phyloP scores from a whole-genome alignment of 2,113 vertebrate genomes.

The Zosterops pallidus region DNA sequence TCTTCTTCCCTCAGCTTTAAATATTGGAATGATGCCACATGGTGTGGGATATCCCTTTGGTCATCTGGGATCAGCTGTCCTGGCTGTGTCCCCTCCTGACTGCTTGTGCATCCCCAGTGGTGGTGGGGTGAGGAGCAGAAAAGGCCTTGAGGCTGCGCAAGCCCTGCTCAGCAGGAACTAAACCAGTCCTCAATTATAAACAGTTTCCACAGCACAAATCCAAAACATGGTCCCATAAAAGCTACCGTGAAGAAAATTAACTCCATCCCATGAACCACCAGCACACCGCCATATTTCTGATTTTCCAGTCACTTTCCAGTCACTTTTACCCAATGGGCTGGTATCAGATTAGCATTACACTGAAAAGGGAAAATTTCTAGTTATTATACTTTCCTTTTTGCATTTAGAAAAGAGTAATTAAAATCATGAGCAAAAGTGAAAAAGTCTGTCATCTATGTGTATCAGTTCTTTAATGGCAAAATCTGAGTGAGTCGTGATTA shows the following conservation, averaged over 20 bases:
- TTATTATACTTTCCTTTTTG: background rate
- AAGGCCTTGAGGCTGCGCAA: background rate
- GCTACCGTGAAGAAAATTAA: background rate
- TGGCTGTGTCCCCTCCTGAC: background rate
- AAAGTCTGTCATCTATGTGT: background rate
- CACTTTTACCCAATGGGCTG: background rate
- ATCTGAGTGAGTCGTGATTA: background rate
- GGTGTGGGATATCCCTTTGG: background rate
- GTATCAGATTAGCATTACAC: background rate
- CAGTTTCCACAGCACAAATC: background rate
- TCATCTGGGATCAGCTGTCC: background rate
- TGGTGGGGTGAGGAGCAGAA: background rate
- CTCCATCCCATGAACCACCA: background rate
- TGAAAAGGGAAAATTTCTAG: background rate
- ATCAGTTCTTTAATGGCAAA: background rate
- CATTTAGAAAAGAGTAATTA: background rate
- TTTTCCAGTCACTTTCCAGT: background rate
- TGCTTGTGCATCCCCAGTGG: no score
- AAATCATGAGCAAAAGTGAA: background rate
- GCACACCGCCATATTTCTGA: background rate
- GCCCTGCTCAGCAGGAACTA: background rate
- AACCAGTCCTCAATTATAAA: background rate
- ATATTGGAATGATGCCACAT: fast-evolving
- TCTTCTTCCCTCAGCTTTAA: background rate
- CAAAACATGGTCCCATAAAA: background rate